Evolutionary conservation across 2,113 vertebrate species (phyloP).

Genomic region (Equus przewalskii): DNA sequence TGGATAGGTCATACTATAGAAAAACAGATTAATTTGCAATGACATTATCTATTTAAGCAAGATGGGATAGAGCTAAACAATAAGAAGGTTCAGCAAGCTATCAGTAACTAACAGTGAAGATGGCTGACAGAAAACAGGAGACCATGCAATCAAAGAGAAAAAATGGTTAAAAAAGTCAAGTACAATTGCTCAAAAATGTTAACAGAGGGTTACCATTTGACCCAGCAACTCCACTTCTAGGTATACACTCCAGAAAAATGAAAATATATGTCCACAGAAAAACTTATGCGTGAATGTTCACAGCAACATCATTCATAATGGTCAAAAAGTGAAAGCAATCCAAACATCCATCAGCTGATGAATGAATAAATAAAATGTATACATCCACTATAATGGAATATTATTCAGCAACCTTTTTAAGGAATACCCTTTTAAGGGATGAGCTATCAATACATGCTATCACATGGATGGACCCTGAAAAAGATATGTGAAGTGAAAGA

Average conservation of each 20-base stretch:
- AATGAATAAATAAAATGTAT: not conserved
- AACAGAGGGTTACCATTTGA: not conserved
- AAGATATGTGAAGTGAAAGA: not conserved
- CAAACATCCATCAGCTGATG: not conserved
- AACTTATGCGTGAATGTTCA: not conserved
- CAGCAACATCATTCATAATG: not conserved
- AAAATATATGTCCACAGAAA: not conserved
- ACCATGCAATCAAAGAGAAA: not conserved
- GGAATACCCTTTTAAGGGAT: not conserved
- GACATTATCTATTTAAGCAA: not conserved
- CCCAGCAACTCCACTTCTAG: not conserved
- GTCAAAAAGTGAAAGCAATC: not conserved
- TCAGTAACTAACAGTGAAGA: slow-evolving; percentile 14
- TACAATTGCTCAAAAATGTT: slow-evolving; percentile 14
- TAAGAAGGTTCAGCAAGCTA: not conserved
- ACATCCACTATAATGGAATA: not conserved
- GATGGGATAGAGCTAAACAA: not conserved
- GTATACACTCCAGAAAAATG: not conserved
- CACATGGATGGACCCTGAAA: not conserved
- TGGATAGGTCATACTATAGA: not conserved
- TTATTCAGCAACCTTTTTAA: not conserved
- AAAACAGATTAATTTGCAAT: slow-evolving; percentile 32
- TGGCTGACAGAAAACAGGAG: slow-evolving; percentile 10
- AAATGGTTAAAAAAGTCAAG: not conserved
- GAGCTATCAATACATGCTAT: not conserved